A percentile compares a stretch with the other conserved stretches of the same genome.
Conservation (phyloP, 2,797 vertebrate genomes). For the Dermochelys coriacea region DNA sequence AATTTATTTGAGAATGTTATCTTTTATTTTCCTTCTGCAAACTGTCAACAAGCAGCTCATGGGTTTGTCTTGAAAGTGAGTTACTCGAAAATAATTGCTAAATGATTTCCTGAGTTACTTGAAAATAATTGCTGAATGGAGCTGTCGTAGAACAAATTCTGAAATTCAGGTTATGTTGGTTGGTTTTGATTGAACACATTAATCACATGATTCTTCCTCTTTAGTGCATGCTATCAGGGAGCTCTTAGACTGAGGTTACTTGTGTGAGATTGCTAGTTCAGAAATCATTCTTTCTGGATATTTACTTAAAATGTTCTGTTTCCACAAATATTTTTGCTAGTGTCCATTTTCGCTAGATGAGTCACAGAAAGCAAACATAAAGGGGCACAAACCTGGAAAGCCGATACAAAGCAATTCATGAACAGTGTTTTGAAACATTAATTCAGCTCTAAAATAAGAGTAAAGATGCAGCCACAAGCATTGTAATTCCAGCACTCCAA, state of each 20-base stretch:
- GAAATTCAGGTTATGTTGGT: slow-evolving; percentile 7
- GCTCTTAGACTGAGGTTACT: slow-evolving; percentile 26
- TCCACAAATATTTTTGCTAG: not conserved
- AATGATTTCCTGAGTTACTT: slow-evolving; percentile 32
- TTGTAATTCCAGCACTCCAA: not conserved
- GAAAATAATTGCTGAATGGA: slow-evolving; percentile 24
- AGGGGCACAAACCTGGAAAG: not conserved
- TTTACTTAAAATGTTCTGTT: not conserved
- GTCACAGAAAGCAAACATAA: not conserved
- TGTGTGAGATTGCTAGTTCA: not conserved
- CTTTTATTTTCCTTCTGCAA: slow-evolving; percentile 24
- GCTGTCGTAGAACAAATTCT: not conserved
- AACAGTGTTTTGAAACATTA: not conserved
- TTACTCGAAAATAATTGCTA: not conserved
- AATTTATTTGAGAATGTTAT: slow-evolving; percentile 39
- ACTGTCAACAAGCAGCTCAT: not conserved
- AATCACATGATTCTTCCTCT: not conserved
- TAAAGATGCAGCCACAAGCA: not conserved
- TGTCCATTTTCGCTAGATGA: not conserved
- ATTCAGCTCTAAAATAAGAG: not conserved
- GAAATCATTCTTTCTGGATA: slow-evolving; percentile 22
- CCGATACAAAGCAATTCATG: not conserved
- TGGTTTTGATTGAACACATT: slow-evolving; percentile 37
- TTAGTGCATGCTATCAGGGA: slow-evolving; percentile 32
- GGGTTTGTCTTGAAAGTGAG: slow-evolving; percentile 27